Evolutionary conservation across 2,797 vertebrate species (phyloP).

Genomic region (Rhinoraja longicauda): DNA sequence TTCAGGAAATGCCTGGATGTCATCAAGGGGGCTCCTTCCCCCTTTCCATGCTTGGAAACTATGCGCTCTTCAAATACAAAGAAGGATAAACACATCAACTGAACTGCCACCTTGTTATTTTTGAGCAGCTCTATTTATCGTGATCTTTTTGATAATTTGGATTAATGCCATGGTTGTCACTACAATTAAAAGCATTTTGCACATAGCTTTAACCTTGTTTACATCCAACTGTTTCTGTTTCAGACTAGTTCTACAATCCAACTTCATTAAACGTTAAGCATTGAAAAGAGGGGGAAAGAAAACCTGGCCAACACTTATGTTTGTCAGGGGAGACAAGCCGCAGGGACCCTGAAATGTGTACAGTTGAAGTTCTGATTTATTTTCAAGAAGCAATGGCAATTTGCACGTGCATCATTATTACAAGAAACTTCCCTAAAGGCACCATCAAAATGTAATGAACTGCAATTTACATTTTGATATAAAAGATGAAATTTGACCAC

Average conservation of each 20-base stretch:
- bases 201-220: neutral
- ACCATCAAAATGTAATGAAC: neutral
- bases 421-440: neutral
- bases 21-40: neutral
- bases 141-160: neutral
- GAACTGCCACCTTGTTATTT: neutral
- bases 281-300: too few species aligned
- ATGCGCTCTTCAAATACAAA: neutral
- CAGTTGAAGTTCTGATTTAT: neutral
- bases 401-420: neutral
- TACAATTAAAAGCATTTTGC: neutral
- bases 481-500: constrained; percentile 19
- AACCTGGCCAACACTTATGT: neutral
- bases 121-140: neutral
- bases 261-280: neutral
- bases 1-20: neutral
- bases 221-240: neutral
- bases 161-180: neutral
- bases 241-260: neutral
- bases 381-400: neutral
- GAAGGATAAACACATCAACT: neutral
- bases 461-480: constrained; percentile 1
- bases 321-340: neutral
- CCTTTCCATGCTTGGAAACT: neutral
- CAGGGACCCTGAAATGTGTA: constrained; percentile 4